A percentile compares a stretch with the other conserved stretches of the same genome.
These are phyloP conservation scores for Synanceia verrucosa DNA, from an alignment of 2,797 vertebrate species.

Conservation along the genomic window DNA sequence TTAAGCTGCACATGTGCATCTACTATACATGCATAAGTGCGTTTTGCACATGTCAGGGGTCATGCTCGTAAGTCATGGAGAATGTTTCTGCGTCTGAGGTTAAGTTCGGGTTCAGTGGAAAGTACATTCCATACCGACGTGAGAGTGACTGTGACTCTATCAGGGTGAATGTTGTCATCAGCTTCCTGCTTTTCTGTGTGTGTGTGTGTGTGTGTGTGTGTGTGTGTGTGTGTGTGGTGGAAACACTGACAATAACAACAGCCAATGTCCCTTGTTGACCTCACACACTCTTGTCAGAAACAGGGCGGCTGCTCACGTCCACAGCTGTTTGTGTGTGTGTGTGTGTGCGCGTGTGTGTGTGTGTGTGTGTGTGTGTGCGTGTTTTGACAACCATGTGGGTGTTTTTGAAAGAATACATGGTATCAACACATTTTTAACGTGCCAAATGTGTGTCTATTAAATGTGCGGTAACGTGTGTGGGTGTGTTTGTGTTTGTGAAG, in stretches of 20 bases:
- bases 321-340: constrained; percentile 60
- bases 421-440: background rate
- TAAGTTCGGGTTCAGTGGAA: constrained; percentile 23
- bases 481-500: background rate
- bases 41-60: constrained; percentile 11
- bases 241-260: constrained; percentile 48
- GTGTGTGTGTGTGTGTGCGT: constrained; percentile 14
- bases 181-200: constrained; percentile 25
- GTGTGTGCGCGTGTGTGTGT: background rate
- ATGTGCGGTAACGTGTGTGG: background rate
- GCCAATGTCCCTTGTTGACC: constrained; percentile 38
- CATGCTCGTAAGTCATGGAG: background rate
- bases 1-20: background rate
- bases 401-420: constrained; percentile 8
- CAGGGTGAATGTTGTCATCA: constrained; percentile 36
- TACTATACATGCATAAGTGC: background rate
- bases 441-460: background rate
- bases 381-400: constrained; percentile 24
- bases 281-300: constrained; percentile 53
- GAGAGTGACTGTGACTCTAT: constrained; percentile 38
- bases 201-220: background rate
- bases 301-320: constrained; percentile 26
- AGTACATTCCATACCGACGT: constrained; percentile 52
- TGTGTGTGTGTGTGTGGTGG: constrained; percentile 1
- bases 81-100: constrained; percentile 6